Evolutionary conservation across 2,113 vertebrate species (phyloP), one percentile per base, ranked within the genome.

Genomic region (Anhinga rufa): DNA sequence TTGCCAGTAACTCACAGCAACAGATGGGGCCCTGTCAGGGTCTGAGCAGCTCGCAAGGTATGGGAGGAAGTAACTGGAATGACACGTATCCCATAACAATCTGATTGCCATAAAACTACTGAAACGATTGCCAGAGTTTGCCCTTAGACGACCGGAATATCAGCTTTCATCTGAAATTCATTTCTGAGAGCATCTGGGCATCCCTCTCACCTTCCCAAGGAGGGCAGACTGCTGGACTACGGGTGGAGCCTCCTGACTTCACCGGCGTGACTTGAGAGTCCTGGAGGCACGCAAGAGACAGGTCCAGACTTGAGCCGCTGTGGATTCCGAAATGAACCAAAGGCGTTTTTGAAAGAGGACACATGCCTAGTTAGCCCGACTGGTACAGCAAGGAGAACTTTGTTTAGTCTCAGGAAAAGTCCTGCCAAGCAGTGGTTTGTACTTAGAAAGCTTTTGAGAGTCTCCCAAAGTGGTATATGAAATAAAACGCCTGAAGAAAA

Each of bases 61-160:
- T 26, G 10, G 55, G 10, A 38, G 55, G 58, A 17, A 52, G 12
- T 17, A 48, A 7, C 64, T 5, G 16, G 54, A 58, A 11, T 0
- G 7, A 21, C 18, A 31, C 42, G 1, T 5, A 26, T 2, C 82
- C 86, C 29, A 0, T 9, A 11, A 20, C 22, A 12, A 36, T 1
- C 42, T 9, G 24, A 18, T 15, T 4, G 17, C 51, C 51, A 3
- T 10, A 18, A 14, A 74, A 11, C 52, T 3, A 2, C 60, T 12
- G 31, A 17, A 58, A 42, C 3, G 0, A 12, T 10, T 18, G 42
- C 36, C 22, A 2, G 4, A 7, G 24, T 17, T 16, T 57, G 52
- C 40, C 52, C 54, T 52, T 15, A 26, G 42, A 34, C 14, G 24
- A 4, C 0, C 3, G 55, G 65, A 34, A 46, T 3, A 16, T 6